Evolutionary conservation across 2,888 invertebrate species (phyloP).

Genomic region (Exocentrus adspersus): DNA sequence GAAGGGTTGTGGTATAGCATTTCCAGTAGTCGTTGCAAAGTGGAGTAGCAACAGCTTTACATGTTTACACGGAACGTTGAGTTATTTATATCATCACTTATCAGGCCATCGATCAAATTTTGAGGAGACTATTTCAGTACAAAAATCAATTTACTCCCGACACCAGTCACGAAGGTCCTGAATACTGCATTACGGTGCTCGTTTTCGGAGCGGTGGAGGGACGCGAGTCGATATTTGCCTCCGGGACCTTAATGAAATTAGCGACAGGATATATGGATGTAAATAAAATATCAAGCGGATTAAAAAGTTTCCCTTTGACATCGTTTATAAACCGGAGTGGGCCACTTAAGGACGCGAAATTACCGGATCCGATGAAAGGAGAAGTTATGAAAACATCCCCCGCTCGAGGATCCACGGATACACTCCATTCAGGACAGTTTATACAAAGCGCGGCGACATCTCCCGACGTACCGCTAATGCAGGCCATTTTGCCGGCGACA

Average conservation of each 20-base stretch:
- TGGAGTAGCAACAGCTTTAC: background rate
- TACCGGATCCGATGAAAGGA: slow-evolving; percentile 39
- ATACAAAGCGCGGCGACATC: slow-evolving; percentile 50
- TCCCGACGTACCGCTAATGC: slow-evolving; percentile 52
- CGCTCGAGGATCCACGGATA: slow-evolving; percentile 37
- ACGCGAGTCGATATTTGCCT: slow-evolving; percentile 21
- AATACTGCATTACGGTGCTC: slow-evolving; percentile 31
- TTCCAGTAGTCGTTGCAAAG: background rate
- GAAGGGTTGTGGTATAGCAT: no score
- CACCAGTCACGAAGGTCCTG: slow-evolving; percentile 39
- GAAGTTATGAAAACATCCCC: slow-evolving; percentile 46
- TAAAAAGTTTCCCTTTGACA: slow-evolving; percentile 29
- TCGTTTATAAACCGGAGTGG: slow-evolving; percentile 31
- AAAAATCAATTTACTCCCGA: slow-evolving; percentile 38
- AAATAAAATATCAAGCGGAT: slow-evolving; percentile 29
- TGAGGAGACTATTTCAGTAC: slow-evolving; percentile 35
- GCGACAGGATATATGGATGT: no score
- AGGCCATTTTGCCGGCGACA: slow-evolving; percentile 50
- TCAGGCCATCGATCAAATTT: slow-evolving; percentile 35
- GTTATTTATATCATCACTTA: slow-evolving; percentile 38
- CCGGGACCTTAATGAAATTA: background rate
- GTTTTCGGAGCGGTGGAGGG: background rate
- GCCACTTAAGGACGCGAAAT: slow-evolving; percentile 32
- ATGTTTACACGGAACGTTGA: slow-evolving; percentile 29
- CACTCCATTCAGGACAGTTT: slow-evolving; percentile 45